Evolutionary conservation across 1,140 invertebrate species (phyloP), one percentile per base, ranked within the genome.

Genomic region (Papilio dardanus): DNA sequence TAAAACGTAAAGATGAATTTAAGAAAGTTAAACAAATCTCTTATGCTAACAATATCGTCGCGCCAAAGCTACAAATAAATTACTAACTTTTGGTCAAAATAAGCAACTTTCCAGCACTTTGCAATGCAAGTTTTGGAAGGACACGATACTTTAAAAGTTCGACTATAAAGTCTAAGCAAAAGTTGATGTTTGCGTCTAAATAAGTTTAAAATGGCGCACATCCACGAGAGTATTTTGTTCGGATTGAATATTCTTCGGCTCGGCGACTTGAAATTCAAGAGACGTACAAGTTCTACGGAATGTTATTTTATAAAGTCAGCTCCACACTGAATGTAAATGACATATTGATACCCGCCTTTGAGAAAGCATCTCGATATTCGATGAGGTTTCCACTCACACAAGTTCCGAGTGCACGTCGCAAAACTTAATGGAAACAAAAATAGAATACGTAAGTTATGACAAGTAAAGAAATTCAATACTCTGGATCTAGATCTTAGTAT

Each of bases 221-320:
- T 62, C 21, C 12, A 62, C 54, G 14, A 28, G 54, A 62, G 16
- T 24, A 69, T 35, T 69, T 40, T 12, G 71, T 33, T 8, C 42
- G 42, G 46, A 73, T 73, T 73, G 42, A 73, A 73, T 73, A 73
- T 73, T 30, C 71, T 73, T 73, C 21, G 21, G n/a, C 12, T 28
- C 19, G 16, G 31, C 30, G n/a, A 58, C 71, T 73, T 73, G n/a
- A 73, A 73, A 73, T 73, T 73, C 71, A 73, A 73, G 46, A 31
- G 42, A 73, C 46, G 71, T 58, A 71, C 35, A 46, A 71, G 14
- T 46, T 42, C 68, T 24, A 46, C 68, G 40, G 68, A 71, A 71
- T 71, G 37, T 71, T 71, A 71, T 71, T 40, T 71, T 71, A 42
- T 71, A 71, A 71, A 42, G 68, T 71, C 24, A 71, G 68, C 19